Percentiles rank a stretch among this genome's conserved stretches.
Conservation (phyloP, 2,113 vertebrate species). For the Origma solitaria region DNA sequence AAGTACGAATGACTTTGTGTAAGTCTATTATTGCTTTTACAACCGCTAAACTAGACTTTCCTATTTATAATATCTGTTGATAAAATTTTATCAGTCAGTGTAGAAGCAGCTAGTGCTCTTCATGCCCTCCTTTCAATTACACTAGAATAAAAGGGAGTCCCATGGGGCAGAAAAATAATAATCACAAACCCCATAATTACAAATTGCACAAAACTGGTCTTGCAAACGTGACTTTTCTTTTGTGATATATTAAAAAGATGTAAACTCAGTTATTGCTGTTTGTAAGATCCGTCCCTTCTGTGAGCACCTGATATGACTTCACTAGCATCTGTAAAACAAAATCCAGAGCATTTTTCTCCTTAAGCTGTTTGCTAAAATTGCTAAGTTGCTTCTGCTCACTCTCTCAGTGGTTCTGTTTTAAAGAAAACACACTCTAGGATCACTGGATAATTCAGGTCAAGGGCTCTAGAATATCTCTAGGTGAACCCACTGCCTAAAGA, state of each 20-base stretch:
- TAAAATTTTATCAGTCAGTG: background rate
- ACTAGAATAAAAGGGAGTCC: background rate
- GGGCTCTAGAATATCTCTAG: background rate
- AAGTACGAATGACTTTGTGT: background rate
- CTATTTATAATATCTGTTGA: background rate
- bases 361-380: background rate
- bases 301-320: background rate
- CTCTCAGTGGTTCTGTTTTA: background rate
- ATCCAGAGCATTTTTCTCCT: background rate
- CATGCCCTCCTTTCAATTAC: background rate
- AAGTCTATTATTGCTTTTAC: background rate
- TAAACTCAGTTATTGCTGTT: background rate
- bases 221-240: background rate
- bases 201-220: background rate
- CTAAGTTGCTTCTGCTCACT: background rate
- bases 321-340: background rate
- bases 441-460: background rate
- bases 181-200: background rate
- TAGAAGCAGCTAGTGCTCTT: background rate
- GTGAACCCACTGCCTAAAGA: background rate
- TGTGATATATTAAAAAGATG: background rate
- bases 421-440: background rate
- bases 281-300: background rate
- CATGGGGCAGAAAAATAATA: background rate
- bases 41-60: background rate